Evolutionary conservation across 1,140 invertebrate genomes (phyloP).

Genomic region (Wiebesia pumilae): DNA sequence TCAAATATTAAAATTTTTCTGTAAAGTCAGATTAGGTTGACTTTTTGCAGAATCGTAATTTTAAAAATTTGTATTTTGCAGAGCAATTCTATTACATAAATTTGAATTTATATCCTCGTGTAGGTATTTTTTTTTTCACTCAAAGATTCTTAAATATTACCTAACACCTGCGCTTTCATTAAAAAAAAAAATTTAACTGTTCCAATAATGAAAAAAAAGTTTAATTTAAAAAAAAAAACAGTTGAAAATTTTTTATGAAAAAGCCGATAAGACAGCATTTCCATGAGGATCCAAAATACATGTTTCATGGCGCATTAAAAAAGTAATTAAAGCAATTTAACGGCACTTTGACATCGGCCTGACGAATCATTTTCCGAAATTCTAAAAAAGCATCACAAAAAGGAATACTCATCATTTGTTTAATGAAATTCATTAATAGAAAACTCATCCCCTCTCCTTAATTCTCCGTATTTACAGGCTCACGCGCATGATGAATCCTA

Average conservation of each 20-base stretch:
- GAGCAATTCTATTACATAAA: background rate
- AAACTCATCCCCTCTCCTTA: conserved; percentile 70
- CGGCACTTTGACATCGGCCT: conserved; percentile 13
- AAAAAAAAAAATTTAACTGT: background rate
- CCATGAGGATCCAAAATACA: background rate
- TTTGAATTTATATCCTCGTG: background rate
- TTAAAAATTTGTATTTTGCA: conserved; percentile 18
- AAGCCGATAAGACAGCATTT: background rate
- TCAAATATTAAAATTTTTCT: conserved; percentile 33
- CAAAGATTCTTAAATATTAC: background rate
- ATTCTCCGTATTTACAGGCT: conserved; percentile 88
- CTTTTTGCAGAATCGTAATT: conserved; percentile 5
- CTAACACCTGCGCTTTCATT: background rate
- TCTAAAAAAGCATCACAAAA: background rate
- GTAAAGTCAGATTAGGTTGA: conserved; percentile 10
- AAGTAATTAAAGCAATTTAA: background rate
- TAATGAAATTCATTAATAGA: conserved; percentile 19
- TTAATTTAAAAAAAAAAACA: background rate
- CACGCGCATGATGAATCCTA: conserved; percentile 89
- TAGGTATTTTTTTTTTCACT: background rate
- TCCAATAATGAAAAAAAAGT: background rate
- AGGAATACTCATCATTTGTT: conserved; percentile 27
- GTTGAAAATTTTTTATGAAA: background rate
- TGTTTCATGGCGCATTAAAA: background rate
- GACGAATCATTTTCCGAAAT: background rate